Percentiles rank a stretch among this genome's conserved stretches.
Evolutionary conservation across 2,797 vertebrate genomes (phyloP).

Genomic region (Catamblyrhynchus diadema): DNA sequence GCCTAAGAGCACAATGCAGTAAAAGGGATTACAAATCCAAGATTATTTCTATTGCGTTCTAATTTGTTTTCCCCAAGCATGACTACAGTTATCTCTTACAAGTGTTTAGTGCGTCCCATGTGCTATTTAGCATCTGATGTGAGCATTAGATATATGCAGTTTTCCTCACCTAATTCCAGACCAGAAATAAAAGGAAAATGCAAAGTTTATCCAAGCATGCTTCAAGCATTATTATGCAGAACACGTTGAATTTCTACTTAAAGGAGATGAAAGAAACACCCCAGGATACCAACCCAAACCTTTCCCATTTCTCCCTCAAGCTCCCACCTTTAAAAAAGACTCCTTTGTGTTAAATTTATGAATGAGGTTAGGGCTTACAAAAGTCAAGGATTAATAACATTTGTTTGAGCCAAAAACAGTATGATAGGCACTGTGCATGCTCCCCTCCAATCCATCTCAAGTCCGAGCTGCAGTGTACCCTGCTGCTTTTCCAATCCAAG

Average conservation of each 20-base stretch:
- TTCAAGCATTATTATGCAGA: background rate
- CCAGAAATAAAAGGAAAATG: background rate
- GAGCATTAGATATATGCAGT: background rate
- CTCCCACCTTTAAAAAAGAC: background rate
- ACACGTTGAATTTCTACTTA: background rate
- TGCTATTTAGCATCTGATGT: background rate
- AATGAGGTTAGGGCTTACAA: conserved; percentile 43
- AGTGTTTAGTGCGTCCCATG: background rate
- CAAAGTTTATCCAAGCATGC: background rate
- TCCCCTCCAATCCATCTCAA: conserved; percentile 20
- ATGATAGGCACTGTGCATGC: background rate
- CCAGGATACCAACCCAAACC: background rate
- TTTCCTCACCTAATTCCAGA: background rate
- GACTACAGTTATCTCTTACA: background rate
- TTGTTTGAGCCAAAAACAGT: conserved; percentile 8
- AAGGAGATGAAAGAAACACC: background rate
- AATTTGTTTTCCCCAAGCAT: background rate
- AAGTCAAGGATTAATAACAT: conserved; percentile 24
- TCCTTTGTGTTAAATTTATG: conserved; percentile 40
- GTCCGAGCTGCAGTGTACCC: conserved; percentile 26
- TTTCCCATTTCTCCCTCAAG: background rate
- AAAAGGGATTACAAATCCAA: background rate
- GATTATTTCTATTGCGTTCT: background rate
- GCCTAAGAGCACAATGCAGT: background rate
- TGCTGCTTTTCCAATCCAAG: conserved; percentile 22